A percentile compares a stretch with the other conserved stretches of the same genome.
Evolutionary conservation across 2,888 invertebrate genomes (phyloP).

Genomic region (Brenthis ino): DNA sequence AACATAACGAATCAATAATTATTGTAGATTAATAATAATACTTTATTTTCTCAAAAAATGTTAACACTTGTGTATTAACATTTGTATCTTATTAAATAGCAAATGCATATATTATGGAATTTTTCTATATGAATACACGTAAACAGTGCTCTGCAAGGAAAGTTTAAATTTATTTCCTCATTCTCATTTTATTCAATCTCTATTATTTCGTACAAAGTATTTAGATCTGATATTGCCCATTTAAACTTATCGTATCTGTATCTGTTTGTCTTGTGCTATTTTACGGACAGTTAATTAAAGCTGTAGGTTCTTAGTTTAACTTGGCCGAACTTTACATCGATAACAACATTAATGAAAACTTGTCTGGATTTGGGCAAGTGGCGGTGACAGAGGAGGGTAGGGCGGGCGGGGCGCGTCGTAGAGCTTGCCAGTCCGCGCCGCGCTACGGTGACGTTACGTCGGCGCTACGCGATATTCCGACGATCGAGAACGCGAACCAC

Average conservation of each 20-base stretch:
- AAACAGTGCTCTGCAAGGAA: too few species aligned
- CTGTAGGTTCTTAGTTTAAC: conserved; percentile 69
- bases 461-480: conserved; percentile 48
- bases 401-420: conserved; percentile 58
- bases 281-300: conserved; percentile 79
- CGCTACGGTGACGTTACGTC: conserved; percentile 63
- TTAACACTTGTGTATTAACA: too few species aligned
- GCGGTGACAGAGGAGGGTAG: conserved; percentile 63
- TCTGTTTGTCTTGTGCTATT: conserved; percentile 66
- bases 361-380: conserved; percentile 74
- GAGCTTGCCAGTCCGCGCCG: conserved; percentile 65
- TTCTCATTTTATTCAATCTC: conserved; percentile 4
- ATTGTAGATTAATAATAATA: too few species aligned
- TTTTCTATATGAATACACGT: too few species aligned
- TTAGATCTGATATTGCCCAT: conserved; percentile 32
- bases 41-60: too few species aligned
- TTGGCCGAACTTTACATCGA: conserved; percentile 75
- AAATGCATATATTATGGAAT: too few species aligned
- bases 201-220: conserved; percentile 4
- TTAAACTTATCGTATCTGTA: conserved; percentile 53
- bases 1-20: too few species aligned
- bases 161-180: conserved; percentile 1
- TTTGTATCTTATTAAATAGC: too few species aligned
- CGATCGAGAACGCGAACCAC: conserved; percentile 55
- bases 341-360: conserved; percentile 81